These are phyloP conservation scores for Tachyglossus aculeatus DNA, from an alignment of 2,797 vertebrate species.

Conservation along the genomic window DNA sequence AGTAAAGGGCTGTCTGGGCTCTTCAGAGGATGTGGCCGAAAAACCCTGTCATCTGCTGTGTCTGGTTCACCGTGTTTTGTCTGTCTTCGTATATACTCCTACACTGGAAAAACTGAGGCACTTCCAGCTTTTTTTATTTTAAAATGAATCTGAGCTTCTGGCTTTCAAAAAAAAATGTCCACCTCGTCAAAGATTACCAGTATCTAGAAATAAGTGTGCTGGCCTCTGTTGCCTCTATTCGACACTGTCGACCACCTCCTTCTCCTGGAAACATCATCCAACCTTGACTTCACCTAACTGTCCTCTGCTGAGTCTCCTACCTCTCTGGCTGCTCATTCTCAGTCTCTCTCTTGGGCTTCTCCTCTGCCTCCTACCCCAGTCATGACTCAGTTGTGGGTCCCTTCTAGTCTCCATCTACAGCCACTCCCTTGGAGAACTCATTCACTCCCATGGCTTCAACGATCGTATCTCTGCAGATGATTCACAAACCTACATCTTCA, in stretches of 20 bases:
- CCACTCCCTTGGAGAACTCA: neutral
- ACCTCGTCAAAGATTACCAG: conserved; percentile 3
- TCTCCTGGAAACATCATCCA: no score
- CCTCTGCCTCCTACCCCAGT: no score
- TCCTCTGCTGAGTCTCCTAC: neutral
- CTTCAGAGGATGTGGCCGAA: conserved; percentile 87
- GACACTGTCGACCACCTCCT: no score
- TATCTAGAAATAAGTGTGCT: no score
- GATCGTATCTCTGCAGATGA: neutral
- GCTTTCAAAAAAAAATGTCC: conserved; percentile 14
- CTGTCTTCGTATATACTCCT: conserved; percentile 83
- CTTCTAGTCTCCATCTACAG: neutral
- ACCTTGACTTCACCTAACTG: conserved; percentile 1
- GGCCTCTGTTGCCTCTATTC: no score
- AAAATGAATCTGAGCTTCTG: conserved; percentile 56
- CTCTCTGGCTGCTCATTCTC: conserved; percentile 3
- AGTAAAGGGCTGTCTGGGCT: conserved; percentile 75
- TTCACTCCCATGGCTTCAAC: neutral
- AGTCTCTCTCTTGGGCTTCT: neutral
- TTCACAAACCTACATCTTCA: neutral
- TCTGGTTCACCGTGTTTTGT: conserved; percentile 73
- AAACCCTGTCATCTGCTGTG: conserved; percentile 78
- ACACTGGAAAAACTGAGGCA: conserved; percentile 92
- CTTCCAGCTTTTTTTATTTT: conserved; percentile 67
- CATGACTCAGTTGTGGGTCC: no score